These are phyloP conservation scores for Acrocephalus scirpaceus DNA, from an alignment of 2,797 vertebrate species.

Conservation along the genomic window DNA sequence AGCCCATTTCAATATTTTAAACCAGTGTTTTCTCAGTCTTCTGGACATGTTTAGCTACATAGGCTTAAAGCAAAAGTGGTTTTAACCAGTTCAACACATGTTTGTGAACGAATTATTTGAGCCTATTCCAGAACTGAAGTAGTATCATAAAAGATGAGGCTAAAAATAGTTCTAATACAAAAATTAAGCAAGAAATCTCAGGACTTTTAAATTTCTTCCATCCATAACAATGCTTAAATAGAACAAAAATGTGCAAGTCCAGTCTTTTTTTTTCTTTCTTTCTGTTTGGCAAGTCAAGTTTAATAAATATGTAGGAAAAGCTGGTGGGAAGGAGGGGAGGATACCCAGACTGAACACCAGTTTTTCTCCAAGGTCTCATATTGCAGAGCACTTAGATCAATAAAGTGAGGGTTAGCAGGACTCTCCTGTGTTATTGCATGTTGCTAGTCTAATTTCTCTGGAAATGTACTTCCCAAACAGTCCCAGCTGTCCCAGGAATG, in stretches of 20 bases:
- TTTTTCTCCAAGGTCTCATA: background rate
- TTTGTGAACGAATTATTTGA: background rate
- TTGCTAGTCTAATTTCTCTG: conserved; percentile 33
- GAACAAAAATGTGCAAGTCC: background rate
- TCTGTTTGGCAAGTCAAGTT: background rate
- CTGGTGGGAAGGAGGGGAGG: background rate
- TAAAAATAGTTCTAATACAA: background rate
- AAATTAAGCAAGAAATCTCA: background rate
- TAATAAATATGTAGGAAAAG: conserved; percentile 7
- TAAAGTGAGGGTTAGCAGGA: conserved; percentile 1
- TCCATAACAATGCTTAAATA: background rate
- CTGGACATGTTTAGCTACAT: background rate
- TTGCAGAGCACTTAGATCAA: conserved; percentile 1
- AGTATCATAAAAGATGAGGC: background rate
- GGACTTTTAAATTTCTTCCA: background rate
- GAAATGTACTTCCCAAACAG: conserved; percentile 19
- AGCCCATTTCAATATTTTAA: background rate
- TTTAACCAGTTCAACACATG: background rate
- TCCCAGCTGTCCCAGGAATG: conserved; percentile 56
- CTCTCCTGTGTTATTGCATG: conserved; percentile 18
- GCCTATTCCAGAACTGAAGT: background rate
- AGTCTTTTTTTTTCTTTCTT: background rate
- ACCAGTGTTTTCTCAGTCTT: background rate
- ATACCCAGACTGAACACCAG: background rate
- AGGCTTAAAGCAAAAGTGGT: background rate